phyloP scores from a whole-genome alignment of 2,113 vertebrate species.

The Oryzias woworae region DNA sequence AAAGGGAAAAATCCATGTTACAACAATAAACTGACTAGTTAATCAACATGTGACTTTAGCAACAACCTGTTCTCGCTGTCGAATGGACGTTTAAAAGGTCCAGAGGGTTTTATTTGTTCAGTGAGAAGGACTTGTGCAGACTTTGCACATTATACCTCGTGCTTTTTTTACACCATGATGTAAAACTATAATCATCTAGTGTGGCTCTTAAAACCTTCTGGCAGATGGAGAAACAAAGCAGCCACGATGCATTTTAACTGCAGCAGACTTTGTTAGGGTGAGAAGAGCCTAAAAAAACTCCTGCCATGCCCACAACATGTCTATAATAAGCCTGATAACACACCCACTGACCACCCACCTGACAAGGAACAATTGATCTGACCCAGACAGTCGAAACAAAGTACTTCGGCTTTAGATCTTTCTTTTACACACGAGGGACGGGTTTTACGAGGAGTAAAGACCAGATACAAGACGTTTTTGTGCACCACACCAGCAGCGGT shows the following conservation, averaged over 20 bases:
- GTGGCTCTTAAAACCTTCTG: conserved; percentile 47
- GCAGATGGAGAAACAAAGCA: conserved; percentile 49
- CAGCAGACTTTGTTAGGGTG: conserved; percentile 42
- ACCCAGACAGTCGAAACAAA: conserved; percentile 64
- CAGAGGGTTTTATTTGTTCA: conserved; percentile 13
- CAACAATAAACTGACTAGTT: too few species aligned
- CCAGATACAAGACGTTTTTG: too few species aligned
- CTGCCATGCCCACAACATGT: conserved; percentile 48
- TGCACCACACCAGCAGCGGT: too few species aligned
- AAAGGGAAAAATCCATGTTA: too few species aligned
- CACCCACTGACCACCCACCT: conserved; percentile 69
- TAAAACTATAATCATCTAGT: conserved; percentile 19
- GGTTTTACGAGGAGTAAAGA: conserved; percentile 2
- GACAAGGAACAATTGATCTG: conserved; percentile 63
- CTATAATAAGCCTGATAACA: conserved; percentile 68
- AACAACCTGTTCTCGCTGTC: too few species aligned
- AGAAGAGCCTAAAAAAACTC: conserved; percentile 37
- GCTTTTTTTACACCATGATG: conserved; percentile 19
- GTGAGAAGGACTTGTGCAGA: conserved; percentile 15
- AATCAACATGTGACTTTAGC: too few species aligned
- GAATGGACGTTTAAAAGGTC: background rate
- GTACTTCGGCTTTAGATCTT: conserved; percentile 28
- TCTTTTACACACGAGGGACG: conserved; percentile 45
- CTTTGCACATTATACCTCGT: conserved; percentile 17
- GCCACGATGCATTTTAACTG: conserved; percentile 31